These are phyloP conservation scores for Montipora cactus DNA, from an alignment of 64 coral and sea anemone genomes.

Conservation along the genomic window DNA sequence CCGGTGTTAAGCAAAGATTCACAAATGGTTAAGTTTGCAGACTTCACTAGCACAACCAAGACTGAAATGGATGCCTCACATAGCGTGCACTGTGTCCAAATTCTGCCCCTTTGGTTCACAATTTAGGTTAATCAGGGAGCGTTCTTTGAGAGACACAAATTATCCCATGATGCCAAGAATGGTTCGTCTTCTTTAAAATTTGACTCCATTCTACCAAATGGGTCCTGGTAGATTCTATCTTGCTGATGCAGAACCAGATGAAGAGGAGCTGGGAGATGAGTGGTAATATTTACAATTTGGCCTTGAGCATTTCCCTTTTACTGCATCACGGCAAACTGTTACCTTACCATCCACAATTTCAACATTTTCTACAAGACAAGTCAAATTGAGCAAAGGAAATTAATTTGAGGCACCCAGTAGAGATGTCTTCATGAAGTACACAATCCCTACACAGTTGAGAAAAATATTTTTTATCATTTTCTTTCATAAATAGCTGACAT, in stretches of 20 bases:
- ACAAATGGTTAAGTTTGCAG: too few species aligned
- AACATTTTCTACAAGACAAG: conserved; percentile 88
- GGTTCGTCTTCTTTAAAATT: neutral
- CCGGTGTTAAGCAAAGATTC: too few species aligned
- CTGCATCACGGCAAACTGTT: conserved; percentile 93
- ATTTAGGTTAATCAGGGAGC: too few species aligned
- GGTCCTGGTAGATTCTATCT: neutral
- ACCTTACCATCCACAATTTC: conserved; percentile 96
- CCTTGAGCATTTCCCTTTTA: conserved; percentile 95
- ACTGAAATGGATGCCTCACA: too few species aligned
- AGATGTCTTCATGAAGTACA: too few species aligned
- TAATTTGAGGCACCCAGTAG: neutral
- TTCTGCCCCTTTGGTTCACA: too few species aligned
- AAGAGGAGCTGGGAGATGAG: conserved; percentile 21
- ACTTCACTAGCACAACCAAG: too few species aligned
- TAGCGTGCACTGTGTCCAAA: too few species aligned
- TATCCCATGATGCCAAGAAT: conserved; percentile 28
- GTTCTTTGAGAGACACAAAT: too few species aligned
- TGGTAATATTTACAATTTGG: conserved; percentile 99
- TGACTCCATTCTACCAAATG: neutral
- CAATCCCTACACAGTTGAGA: too few species aligned
- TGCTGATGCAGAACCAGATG: neutral
- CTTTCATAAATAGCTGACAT: too few species aligned
- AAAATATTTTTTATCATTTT: too few species aligned
- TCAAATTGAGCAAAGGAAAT: neutral